These are phyloP conservation scores for Macaca nemestrina DNA, from an alignment of 2,113 vertebrate species.

Conservation along the genomic window DNA sequence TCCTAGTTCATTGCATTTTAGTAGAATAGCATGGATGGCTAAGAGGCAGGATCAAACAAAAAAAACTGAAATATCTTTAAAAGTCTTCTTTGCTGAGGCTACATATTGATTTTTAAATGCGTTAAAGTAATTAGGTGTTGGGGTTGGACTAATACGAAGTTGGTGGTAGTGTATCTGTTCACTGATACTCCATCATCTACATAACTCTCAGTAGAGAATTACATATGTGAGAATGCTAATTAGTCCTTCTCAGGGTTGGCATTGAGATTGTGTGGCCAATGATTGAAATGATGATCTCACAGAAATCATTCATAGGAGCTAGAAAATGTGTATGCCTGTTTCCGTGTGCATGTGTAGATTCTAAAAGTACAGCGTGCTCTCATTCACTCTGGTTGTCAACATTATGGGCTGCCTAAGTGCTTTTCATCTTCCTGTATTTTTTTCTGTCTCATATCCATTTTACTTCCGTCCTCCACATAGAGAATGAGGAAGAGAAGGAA, in stretches of 20 bases:
- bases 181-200: not conserved
- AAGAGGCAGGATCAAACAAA: not conserved
- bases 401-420: not conserved
- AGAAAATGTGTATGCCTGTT: not conserved
- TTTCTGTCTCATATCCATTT: not conserved
- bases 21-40: not conserved
- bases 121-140: not conserved
- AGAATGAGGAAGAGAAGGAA: not conserved
- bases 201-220: constrained; percentile 6
- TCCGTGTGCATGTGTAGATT: not conserved
- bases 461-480: not conserved
- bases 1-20: not conserved
- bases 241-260: not conserved
- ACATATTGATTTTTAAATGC: not conserved
- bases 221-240: constrained; percentile 7
- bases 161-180: not conserved
- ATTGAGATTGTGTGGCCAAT: not conserved
- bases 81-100: not conserved
- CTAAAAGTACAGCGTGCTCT: not conserved
- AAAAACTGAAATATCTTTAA: not conserved
- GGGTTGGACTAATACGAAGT: not conserved
- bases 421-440: not conserved
- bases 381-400: not conserved
- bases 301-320: not conserved
- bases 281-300: not conserved